These are phyloP conservation scores for Camelus dromedarius DNA, from an alignment of 2,113 vertebrate species.

Conservation along the genomic window DNA sequence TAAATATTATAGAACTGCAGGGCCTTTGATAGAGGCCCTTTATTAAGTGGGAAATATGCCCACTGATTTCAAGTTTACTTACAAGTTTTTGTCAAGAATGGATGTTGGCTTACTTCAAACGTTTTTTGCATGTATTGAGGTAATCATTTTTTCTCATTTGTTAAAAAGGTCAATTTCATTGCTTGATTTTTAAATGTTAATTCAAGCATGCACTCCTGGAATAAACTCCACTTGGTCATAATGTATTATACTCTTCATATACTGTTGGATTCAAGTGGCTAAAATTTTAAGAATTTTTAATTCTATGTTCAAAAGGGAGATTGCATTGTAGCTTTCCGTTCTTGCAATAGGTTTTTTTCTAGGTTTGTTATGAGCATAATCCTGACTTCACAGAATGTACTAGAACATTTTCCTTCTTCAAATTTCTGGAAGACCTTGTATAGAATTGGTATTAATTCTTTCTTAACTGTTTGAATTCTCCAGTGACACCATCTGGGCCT, in stretches of 20 bases:
- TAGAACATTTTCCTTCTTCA: neutral
- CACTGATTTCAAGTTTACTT: neutral
- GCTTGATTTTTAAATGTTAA: neutral
- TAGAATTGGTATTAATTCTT: neutral
- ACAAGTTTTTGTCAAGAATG: neutral
- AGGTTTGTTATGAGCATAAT: neutral
- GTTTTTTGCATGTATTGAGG: neutral
- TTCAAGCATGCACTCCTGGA: neutral
- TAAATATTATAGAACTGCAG: neutral
- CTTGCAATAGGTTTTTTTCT: neutral
- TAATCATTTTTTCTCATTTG: neutral
- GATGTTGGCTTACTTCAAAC: neutral
- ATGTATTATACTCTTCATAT: neutral
- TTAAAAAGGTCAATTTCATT: neutral
- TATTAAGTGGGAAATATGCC: neutral
- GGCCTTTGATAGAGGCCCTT: neutral
- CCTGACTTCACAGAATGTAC: neutral
- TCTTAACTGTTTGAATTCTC: slow-evolving; percentile 7
- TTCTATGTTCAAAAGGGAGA: neutral
- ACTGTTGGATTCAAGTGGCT: neutral
- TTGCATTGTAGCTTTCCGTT: neutral
- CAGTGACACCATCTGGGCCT: neutral
- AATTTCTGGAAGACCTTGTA: neutral
- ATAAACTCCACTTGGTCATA: neutral
- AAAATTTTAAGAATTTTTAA: neutral